Evolutionary conservation across 2,113 vertebrate species (phyloP).

Genomic region (Emydocephalus ijimae): DNA sequence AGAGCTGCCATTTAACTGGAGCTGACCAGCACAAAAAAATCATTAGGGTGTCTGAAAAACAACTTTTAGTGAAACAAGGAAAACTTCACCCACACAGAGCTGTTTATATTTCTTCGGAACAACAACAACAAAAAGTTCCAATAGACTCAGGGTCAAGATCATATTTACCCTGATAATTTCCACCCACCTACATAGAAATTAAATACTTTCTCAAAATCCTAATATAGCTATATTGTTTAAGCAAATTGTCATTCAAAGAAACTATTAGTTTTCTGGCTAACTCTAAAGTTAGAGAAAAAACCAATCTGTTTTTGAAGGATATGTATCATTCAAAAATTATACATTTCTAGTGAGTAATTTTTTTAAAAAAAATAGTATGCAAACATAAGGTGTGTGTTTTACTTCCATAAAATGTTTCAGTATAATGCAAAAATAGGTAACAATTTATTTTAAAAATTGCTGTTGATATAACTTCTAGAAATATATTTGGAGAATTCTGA

Average conservation of each 20-base stretch:
- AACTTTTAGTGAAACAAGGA: background rate
- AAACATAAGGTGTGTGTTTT: background rate
- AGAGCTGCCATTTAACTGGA: background rate
- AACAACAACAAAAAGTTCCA: background rate
- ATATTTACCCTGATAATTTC: background rate
- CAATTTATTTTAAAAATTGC: background rate
- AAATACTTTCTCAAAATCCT: background rate
- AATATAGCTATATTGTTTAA: background rate
- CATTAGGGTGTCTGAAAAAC: background rate
- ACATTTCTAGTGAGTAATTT: background rate
- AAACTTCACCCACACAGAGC: background rate
- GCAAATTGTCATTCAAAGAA: background rate
- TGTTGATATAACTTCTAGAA: background rate
- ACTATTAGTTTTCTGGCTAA: background rate
- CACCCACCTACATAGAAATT: background rate
- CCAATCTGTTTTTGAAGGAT: background rate
- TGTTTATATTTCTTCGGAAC: background rate
- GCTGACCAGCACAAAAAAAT: background rate
- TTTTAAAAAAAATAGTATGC: background rate
- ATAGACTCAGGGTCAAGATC: background rate
- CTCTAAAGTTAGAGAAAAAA: background rate
- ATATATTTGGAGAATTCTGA: background rate
- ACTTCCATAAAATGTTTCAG: background rate
- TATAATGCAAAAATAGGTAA: background rate
- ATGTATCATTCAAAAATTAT: background rate